Conservation (phyloP, 2,797 vertebrate species). For the Argyrosomus regius region DNA sequence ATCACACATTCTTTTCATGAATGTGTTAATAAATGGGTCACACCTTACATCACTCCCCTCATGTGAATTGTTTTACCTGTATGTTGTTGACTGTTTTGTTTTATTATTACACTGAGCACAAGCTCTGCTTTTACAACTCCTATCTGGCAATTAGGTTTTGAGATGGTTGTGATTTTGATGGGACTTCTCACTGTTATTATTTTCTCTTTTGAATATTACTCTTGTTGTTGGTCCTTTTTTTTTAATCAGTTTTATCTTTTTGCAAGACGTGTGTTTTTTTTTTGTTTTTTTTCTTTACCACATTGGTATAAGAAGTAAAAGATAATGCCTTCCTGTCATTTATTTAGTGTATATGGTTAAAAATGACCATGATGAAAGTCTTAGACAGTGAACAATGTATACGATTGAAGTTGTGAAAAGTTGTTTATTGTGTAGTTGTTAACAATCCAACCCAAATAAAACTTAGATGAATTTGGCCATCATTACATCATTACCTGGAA, state of each 20-base stretch:
- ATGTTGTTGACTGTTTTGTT: too few relatives aligned
- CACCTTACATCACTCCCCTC: too few relatives aligned
- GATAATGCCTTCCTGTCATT: not conserved
- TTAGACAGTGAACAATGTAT: not conserved
- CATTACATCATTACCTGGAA: not conserved
- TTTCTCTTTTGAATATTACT: not conserved
- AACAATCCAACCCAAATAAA: not conserved
- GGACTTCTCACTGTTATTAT: not conserved
- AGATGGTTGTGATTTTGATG: slow-evolving; percentile 1
- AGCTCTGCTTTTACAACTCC: not conserved
- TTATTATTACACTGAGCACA: too few relatives aligned
- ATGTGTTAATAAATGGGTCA: too few relatives aligned
- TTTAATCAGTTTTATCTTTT: not conserved
- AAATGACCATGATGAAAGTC: not conserved
- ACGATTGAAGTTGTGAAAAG: not conserved
- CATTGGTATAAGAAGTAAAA: too few relatives aligned
- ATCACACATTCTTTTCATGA: too few relatives aligned
- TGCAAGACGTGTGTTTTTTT: too few relatives aligned
- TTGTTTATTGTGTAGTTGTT: too few relatives aligned
- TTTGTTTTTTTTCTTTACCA: too few relatives aligned
- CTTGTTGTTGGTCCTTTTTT: not conserved
- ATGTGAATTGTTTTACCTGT: too few relatives aligned
- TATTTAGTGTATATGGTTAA: not conserved
- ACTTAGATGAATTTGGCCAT: not conserved
- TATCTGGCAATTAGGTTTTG: not conserved